Evolutionary conservation across 1,140 invertebrate species (phyloP), one percentile per base, ranked within the genome.

Genomic region (Harpegnathos saltator): DNA sequence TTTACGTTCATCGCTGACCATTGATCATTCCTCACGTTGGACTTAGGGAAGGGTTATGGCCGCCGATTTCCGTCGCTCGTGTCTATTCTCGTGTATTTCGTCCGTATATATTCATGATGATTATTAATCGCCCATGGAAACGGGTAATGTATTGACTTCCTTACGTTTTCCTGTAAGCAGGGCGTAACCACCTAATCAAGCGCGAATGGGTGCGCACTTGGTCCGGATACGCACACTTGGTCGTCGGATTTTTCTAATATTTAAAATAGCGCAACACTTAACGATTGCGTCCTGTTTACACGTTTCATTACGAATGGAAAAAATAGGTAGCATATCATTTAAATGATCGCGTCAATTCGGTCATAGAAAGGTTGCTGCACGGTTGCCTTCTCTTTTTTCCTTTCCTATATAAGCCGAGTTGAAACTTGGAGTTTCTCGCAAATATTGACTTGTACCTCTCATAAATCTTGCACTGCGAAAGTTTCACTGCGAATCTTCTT

Each of bases 81-180:
- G 38, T 44, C 14, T 29, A 33, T 52, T 33, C 11, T 26, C 52
- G 26, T 56, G 14, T 38, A 15, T 22, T 7, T 29, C 59, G 59
- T 15, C 17, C n/a, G 29, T n/a, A 3, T 38, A 33, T 50, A 2
- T 17, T 29, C 26, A 44, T 1, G 0, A 4, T 14, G 44, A 48
- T n/a, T 26, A 12, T 77, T 65, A 65, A 15, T 68, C 68, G 56
- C 12, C 12, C 50, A 12, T 58, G 4, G 22, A 58, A 69, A 58
- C 24, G 12, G 26, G 14, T 33, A 52, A 48, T 58, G 7, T n/a
- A 48, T 14, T n/a, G n/a, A n/a, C 2, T 17, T 19, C 44, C 29
- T 22, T n/a, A 48, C 69, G 65, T 80, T 80, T 80, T 69, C 65
- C 24, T 48, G 22, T 59, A 22, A 22, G 44, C 29, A 78, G 75